Evolutionary conservation across 2,113 vertebrate genomes (phyloP).

Genomic region (Ranitomeya variabilis): DNA sequence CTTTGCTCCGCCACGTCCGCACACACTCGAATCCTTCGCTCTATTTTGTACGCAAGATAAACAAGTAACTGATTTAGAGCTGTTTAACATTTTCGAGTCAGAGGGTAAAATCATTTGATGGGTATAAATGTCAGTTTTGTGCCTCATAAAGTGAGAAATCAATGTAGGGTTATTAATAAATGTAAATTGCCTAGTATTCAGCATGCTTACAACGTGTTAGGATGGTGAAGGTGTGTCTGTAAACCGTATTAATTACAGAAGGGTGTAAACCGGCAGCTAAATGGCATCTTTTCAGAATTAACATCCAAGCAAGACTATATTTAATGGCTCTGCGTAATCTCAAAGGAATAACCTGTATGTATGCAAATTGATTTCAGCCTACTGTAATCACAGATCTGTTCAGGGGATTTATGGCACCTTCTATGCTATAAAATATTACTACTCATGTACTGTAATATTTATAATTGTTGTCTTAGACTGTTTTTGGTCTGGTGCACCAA

Average conservation of each 20-base stretch:
- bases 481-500: neutral
- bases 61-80: slow-evolving; percentile 36
- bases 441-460: neutral
- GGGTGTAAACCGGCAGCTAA: slow-evolving; percentile 25
- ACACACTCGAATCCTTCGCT: neutral
- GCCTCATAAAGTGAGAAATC: slow-evolving; percentile 47
- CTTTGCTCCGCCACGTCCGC: neutral
- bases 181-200: slow-evolving; percentile 27
- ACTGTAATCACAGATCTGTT: neutral
- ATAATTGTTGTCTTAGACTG: neutral
- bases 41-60: slow-evolving; percentile 21
- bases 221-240: slow-evolving; percentile 32
- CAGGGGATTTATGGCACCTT: neutral
- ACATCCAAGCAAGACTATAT: slow-evolving; percentile 7
- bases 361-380: slow-evolving; percentile 16
- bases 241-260: slow-evolving; percentile 29
- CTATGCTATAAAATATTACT: neutral
- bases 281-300: neutral
- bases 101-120: slow-evolving; percentile 43
- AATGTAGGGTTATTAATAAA: slow-evolving; percentile 51
- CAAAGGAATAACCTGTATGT: slow-evolving; percentile 1
- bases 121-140: slow-evolving; percentile 43
- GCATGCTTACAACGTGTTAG: neutral
- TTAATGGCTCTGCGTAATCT: slow-evolving; percentile 24
- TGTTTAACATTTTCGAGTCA: slow-evolving; percentile 45